phyloP scores from a whole-genome alignment of 2,113 vertebrate species.

The Leiothrix lutea region DNA sequence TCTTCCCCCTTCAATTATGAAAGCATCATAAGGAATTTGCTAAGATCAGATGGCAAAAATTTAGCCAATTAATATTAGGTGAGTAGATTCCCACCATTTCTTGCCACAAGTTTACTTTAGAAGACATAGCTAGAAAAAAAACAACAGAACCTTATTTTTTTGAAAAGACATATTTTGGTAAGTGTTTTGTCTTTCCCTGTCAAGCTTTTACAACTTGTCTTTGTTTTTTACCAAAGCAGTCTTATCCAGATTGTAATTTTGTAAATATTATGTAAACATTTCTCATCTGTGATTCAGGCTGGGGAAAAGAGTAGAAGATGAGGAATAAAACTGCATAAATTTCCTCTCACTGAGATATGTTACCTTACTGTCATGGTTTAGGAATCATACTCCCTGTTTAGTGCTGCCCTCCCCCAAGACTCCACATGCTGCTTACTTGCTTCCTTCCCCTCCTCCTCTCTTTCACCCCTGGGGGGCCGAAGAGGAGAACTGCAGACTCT shows the following conservation, averaged over 20 bases:
- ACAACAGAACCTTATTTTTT: background rate
- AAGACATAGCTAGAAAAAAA: background rate
- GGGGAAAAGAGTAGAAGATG: background rate
- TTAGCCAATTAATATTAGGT: background rate
- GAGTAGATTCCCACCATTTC: background rate
- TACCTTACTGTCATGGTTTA: background rate
- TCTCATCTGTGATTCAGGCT: background rate
- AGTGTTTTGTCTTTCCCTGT: background rate
- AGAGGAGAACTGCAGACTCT: too few relatives aligned
- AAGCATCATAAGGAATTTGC: background rate
- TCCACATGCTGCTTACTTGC: rapidly evolving
- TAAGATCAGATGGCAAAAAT: background rate
- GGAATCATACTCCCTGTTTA: rapidly evolving
- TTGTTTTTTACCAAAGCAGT: background rate
- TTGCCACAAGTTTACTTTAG: background rate
- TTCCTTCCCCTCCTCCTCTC: background rate
- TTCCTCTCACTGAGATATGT: background rate
- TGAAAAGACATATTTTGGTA: rapidly evolving
- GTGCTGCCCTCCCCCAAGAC: background rate
- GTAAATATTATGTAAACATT: background rate
- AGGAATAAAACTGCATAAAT: background rate
- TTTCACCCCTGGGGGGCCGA: rapidly evolving
- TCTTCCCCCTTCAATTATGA: background rate
- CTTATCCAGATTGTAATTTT: background rate
- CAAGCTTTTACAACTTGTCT: background rate